These are phyloP conservation scores for Penaeus chinensis DNA, from an alignment of 1,140 invertebrate species.

Conservation along the genomic window DNA sequence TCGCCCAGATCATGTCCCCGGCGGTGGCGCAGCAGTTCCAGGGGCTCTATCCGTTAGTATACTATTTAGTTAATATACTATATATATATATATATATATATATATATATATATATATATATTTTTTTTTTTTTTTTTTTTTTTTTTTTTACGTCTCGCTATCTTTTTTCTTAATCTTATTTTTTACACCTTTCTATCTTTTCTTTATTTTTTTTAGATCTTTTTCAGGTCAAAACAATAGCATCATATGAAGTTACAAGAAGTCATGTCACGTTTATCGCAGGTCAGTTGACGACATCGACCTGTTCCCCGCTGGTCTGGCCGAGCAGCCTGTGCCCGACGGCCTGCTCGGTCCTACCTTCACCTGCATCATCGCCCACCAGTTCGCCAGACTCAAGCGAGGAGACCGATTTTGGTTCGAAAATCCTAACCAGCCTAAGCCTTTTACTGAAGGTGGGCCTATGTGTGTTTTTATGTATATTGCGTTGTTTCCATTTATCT, in stretches of 20 bases:
- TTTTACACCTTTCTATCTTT: too few relatives aligned
- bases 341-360: constrained; percentile 85
- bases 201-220: too few relatives aligned
- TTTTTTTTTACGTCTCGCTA: too few relatives aligned
- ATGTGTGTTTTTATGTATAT: too few relatives aligned
- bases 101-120: too few relatives aligned
- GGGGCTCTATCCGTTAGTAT: constrained; percentile 69
- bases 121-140: background rate
- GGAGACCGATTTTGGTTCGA: constrained; percentile 92
- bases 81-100: too few relatives aligned
- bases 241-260: too few relatives aligned
- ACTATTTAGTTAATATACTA: too few relatives aligned
- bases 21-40: constrained; percentile 25
- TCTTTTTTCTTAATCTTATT: too few relatives aligned
- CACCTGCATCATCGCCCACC: constrained; percentile 84
- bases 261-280: too few relatives aligned
- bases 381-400: constrained; percentile 83
- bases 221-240: too few relatives aligned
- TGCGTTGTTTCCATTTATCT: too few relatives aligned
- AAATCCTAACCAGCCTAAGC: constrained; percentile 68
- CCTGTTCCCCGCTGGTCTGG: constrained; percentile 81
- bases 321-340: constrained; percentile 76
- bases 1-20: constrained; percentile 68
- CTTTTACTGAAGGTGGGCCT: constrained; percentile 51
- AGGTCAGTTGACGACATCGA: constrained; percentile 75